Evolutionary conservation across 2,797 vertebrate genomes (phyloP).

Genomic region (Chaetodon trifasciatus): DNA sequence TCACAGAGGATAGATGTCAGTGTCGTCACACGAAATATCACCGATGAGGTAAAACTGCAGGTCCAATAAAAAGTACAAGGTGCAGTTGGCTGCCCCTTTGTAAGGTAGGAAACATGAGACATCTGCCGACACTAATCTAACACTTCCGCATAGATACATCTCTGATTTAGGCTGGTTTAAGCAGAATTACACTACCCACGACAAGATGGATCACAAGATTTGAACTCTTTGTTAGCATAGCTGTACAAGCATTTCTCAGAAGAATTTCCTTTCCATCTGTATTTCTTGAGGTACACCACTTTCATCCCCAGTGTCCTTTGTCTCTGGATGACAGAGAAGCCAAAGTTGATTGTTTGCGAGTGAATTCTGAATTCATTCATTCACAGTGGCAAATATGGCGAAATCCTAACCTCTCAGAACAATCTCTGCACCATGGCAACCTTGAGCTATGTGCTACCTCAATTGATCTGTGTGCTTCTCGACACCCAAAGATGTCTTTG

Average conservation of each 20-base stretch:
- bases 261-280: constrained; percentile 53
- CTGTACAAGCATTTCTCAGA: constrained; percentile 69
- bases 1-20: constrained; percentile 78
- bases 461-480: constrained; percentile 76
- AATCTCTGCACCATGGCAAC: constrained; percentile 84
- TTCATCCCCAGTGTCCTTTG: constrained; percentile 66
- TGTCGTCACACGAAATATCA: constrained; percentile 74
- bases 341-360: constrained; percentile 78
- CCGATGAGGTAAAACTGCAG: constrained; percentile 85
- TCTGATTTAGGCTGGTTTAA: constrained; percentile 82
- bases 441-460: constrained; percentile 80
- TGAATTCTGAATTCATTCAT: constrained; percentile 80
- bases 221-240: constrained; percentile 79
- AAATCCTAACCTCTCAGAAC: constrained; percentile 77
- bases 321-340: constrained; percentile 72
- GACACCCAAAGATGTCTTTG: constrained; percentile 64
- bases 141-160: constrained; percentile 69
- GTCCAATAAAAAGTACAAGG: constrained; percentile 83
- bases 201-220: constrained; percentile 71
- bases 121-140: constrained; percentile 73
- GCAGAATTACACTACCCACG: constrained; percentile 76
- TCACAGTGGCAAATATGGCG: constrained; percentile 86
- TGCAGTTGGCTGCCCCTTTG: constrained; percentile 73
- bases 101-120: constrained; percentile 79
- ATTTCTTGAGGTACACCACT: constrained; percentile 73